phyloP scores from a whole-genome alignment of 2,113 vertebrate genomes.

The Bubo scandiacus region DNA sequence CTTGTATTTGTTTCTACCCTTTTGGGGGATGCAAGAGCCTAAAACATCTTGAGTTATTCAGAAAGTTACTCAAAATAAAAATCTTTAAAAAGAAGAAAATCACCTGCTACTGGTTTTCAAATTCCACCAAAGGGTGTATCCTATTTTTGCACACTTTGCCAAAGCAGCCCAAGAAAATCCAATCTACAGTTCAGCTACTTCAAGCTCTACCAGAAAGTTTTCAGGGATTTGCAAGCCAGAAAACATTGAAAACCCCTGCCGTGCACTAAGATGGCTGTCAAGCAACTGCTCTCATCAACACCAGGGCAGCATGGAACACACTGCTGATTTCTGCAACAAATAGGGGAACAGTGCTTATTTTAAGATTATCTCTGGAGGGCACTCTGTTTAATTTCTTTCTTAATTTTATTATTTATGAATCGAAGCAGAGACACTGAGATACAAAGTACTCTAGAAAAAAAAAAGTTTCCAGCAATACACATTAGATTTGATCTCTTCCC shows the following conservation, averaged over 20 bases:
- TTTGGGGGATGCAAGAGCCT: not conserved
- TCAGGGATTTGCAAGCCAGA: not conserved
- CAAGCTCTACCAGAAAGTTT: not conserved
- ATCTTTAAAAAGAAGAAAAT: not conserved
- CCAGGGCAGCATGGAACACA: rapidly evolving
- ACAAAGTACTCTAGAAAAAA: not conserved
- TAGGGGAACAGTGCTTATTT: not conserved
- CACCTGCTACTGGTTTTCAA: not conserved
- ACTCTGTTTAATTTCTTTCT: not conserved
- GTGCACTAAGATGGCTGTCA: not conserved
- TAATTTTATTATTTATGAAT: not conserved
- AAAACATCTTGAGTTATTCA: not conserved
- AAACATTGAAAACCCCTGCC: not conserved
- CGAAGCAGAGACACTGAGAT: not conserved
- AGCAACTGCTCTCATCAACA: not conserved
- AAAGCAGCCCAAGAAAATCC: not conserved
- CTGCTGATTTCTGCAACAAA: not conserved
- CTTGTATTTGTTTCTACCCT: not conserved
- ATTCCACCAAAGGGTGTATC: not conserved
- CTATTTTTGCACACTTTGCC: not conserved
- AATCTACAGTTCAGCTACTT: not conserved
- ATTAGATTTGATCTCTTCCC: not conserved
- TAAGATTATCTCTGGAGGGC: not conserved
- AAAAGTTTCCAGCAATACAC: not conserved
- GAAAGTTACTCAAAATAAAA: not conserved